Percentiles rank a stretch among this genome's conserved stretches.
Evolutionary conservation across 2,888 invertebrate genomes (phyloP).

Genomic region (Polydrusus tereticollis): DNA sequence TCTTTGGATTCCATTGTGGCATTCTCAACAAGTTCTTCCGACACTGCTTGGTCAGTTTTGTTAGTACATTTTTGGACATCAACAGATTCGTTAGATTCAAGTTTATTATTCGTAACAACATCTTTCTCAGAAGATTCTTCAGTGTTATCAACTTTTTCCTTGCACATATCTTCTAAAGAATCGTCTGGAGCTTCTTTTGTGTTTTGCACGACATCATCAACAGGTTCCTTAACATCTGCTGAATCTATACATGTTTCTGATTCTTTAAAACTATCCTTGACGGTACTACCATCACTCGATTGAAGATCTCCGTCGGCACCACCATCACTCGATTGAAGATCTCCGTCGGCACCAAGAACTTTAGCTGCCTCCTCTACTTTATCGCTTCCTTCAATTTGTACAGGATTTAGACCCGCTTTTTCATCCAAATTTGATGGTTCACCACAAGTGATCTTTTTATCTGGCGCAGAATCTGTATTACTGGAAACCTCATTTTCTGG

Average conservation of each 20-base stretch:
- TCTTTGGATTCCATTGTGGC: not conserved
- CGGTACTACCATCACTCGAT: not conserved
- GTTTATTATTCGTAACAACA: not conserved
- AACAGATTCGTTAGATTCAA: not conserved
- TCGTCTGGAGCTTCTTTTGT: not conserved
- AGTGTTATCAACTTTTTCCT: not conserved
- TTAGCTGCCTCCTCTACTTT: slow-evolving; percentile 12
- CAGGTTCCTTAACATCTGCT: not conserved
- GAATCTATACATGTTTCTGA: not conserved
- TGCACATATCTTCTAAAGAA: not conserved
- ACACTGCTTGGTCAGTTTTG: not conserved
- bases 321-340: not conserved
- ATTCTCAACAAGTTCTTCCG: not conserved
- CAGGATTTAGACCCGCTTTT: not conserved
- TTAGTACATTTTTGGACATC: not conserved
- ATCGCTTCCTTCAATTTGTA: not conserved
- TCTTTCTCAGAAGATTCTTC: not conserved
- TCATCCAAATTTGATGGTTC: not conserved
- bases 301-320: not conserved
- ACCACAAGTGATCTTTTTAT: not conserved
- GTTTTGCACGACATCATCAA: not conserved
- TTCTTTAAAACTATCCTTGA: not conserved
- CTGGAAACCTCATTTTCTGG: slow-evolving; percentile 31
- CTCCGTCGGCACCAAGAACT: slow-evolving; percentile 6
- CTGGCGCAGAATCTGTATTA: slow-evolving; percentile 18